Evolutionary conservation across 2,888 invertebrate genomes (phyloP), one percentile per base, ranked within the genome.

Genomic region (Thysanoteuthis rhombus): DNA sequence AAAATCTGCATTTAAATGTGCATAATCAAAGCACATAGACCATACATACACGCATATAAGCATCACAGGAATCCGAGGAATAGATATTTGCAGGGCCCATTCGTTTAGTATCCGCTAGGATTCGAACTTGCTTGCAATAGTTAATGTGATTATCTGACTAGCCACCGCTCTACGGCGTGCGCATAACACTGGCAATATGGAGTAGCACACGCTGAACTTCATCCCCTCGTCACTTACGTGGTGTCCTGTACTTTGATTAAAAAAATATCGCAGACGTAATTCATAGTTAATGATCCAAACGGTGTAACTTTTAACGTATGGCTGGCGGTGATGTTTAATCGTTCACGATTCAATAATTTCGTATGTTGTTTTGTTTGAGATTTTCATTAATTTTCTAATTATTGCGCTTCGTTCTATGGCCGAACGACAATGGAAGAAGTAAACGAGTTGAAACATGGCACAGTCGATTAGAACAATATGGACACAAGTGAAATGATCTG

Each of bases 261-360:
- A 75, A 32, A 75, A 75, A 75, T 4, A 4, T 1, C 12, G 16
- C 75, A 75, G 16, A n/a, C n/a, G 10, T 19, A 0, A 75, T 75
- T 75, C 75, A 75, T n/a, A 12, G n/a, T 75, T 75, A 75, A 75
- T 36, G 75, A 36, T 16, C 75, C 75, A 75, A 75, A 36, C 4
- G 12, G 10, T 75, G 75, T 75, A 75, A 75, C n/a, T 58, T 58
- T 75, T 75, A 75, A 75, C 75, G n/a, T 75, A 19, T n/a, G 12
- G n/a, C n/a, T n/a, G n/a, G 16, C 12, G 36, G 4, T 36, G 16
- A 16, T 36, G n/a, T 75, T n/a, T n/a, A 75, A 75, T n/a, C 36
- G n/a, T 75, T 75, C n/a, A 75, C 75, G 75, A 75, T n/a, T 75
- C 75, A 75, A n/a, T 75, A 75, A 75, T n/a, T 75, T 75, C 75